Evolutionary conservation across 2,888 invertebrate genomes (phyloP).

Genomic region (Nemapogon koenigi): DNA sequence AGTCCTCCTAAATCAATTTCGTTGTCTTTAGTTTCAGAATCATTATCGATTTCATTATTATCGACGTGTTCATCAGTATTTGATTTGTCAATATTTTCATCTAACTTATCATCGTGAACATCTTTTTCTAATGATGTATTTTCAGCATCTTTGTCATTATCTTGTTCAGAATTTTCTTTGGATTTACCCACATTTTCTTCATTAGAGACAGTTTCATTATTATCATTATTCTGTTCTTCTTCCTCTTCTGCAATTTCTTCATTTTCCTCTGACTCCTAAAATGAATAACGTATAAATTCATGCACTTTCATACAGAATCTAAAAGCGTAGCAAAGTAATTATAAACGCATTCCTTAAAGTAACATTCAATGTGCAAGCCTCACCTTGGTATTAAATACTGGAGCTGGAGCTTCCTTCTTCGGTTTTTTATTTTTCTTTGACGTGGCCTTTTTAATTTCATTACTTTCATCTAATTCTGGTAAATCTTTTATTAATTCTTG

Average conservation of each 20-base stretch:
- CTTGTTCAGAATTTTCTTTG: conserved; percentile 19
- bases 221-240: conserved; percentile 16
- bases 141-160: conserved; percentile 23
- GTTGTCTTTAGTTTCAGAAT: conserved; percentile 15
- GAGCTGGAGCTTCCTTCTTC: conserved; percentile 3
- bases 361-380: conserved; percentile 7
- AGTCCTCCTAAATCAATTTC: conserved; percentile 18
- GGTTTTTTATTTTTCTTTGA: conserved; percentile 4
- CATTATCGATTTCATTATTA: conserved; percentile 9
- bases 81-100: conserved; percentile 14
- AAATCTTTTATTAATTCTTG: conserved; percentile 49
- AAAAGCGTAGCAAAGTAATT: conserved; percentile 12
- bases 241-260: conserved; percentile 17
- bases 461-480: conserved; percentile 43
- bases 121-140: background rate
- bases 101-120: background rate
- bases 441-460: conserved; percentile 17
- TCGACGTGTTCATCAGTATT: conserved; percentile 7
- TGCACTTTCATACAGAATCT: conserved; percentile 26
- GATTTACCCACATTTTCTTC: conserved; percentile 8
- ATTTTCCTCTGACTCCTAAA: conserved; percentile 39
- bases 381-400: conserved; percentile 11
- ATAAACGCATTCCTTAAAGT: conserved; percentile 3
- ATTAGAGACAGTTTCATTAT: conserved; percentile 12
- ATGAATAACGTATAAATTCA: conserved; percentile 43